Conservation (phyloP, 2,797 vertebrate genomes). For the Chloroceryle amazona region DNA sequence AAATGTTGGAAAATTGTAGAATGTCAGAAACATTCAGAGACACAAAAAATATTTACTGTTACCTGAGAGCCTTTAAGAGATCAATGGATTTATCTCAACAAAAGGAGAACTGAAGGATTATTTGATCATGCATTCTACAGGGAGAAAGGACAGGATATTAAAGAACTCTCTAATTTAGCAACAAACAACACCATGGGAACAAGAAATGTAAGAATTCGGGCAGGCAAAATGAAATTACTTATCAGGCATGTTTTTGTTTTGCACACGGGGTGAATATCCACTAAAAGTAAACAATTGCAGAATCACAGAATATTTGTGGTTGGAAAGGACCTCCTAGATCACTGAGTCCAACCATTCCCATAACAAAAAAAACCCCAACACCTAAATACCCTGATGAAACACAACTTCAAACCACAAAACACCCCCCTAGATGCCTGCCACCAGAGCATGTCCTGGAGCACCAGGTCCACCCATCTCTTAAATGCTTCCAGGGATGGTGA, state of each 20-base stretch:
- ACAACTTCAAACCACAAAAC: no score
- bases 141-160: slow-evolving; percentile 1
- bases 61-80: neutral
- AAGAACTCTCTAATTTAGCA: neutral
- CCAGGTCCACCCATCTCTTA: no score
- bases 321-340: no score
- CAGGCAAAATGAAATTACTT: neutral
- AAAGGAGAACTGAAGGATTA: neutral
- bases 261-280: neutral
- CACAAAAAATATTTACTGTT: neutral
- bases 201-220: neutral
- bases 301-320: no score
- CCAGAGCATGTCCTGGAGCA: no score
- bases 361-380: no score
- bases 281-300: neutral
- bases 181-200: neutral
- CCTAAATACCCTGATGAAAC: no score
- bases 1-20: neutral
- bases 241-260: neutral
- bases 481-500: no score
- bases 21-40: neutral
- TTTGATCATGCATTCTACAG: neutral
- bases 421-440: no score
- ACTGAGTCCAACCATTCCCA: no score
- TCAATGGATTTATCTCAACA: neutral